Conservation (phyloP, 2,888 invertebrate genomes). For the Agrotis ipsilon region DNA sequence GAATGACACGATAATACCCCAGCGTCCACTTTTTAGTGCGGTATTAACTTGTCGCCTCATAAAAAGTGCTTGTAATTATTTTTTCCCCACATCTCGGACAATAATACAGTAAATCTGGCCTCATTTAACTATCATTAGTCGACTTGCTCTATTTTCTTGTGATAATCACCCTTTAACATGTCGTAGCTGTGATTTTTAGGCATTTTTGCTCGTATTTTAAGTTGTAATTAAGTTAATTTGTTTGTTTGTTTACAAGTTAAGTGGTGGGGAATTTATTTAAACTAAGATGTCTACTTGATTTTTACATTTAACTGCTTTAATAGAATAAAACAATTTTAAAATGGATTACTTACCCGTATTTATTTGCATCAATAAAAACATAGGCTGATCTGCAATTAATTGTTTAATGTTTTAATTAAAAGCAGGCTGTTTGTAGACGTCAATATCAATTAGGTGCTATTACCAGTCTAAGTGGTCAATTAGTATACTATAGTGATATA, state of each 20-base stretch:
- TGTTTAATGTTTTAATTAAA: slow-evolving; percentile 18
- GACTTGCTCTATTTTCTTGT: slow-evolving; percentile 67
- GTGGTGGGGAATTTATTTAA: slow-evolving; percentile 32
- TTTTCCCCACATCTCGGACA: slow-evolving; percentile 69
- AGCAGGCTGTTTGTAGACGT: slow-evolving; percentile 8
- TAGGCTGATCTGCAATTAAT: slow-evolving; percentile 5
- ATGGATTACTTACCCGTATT: neutral
- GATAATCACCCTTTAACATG: slow-evolving; percentile 63
- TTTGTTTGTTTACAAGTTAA: slow-evolving; percentile 47
- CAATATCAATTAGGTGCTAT: slow-evolving; percentile 45
- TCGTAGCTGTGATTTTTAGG: slow-evolving; percentile 65
- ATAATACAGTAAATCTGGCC: slow-evolving; percentile 75
- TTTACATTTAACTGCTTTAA: slow-evolving; percentile 4
- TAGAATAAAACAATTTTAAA: no score
- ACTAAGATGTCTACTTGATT: slow-evolving; percentile 6
- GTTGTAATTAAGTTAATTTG: slow-evolving; percentile 64
- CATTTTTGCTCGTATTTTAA: slow-evolving; percentile 65
- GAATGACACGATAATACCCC: slow-evolving; percentile 70
- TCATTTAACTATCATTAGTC: slow-evolving; percentile 81
- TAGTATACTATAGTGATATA: slow-evolving; percentile 36
- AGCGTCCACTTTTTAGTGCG: slow-evolving; percentile 51
- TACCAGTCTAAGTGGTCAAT: slow-evolving; percentile 38
- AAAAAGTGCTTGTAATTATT: slow-evolving; percentile 68
- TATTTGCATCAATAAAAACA: slow-evolving; percentile 1
- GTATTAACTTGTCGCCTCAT: slow-evolving; percentile 64